phyloP scores from a whole-genome alignment of 1,140 invertebrate genomes.

The Oreohelix idahoensis region DNA sequence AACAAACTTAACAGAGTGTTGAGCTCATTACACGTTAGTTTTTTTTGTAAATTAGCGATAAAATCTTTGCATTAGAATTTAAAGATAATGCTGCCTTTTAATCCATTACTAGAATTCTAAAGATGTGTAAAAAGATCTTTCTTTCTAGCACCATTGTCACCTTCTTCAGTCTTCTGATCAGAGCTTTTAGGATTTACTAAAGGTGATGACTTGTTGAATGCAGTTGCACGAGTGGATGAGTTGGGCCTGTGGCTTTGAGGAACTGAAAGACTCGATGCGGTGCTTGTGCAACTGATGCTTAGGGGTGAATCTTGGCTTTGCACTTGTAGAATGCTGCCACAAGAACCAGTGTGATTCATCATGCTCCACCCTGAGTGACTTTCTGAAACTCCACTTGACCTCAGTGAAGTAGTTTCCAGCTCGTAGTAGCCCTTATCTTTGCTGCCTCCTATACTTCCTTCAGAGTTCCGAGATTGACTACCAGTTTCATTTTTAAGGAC shows the following conservation, averaged over 20 bases:
- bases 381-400: not conserved
- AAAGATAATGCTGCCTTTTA: no score
- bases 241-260: not conserved
- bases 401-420: not conserved
- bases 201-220: not conserved
- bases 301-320: not conserved
- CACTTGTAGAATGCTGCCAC: not conserved
- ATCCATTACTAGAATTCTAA: no score
- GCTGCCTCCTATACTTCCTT: not conserved
- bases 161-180: not conserved
- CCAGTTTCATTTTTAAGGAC: no score
- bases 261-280: not conserved
- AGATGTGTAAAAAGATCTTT: no score
- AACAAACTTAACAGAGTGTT: no score
- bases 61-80: no score
- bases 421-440: not conserved
- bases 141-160: no score
- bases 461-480: not conserved
- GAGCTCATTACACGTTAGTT: no score
- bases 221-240: not conserved
- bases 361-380: not conserved
- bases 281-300: not conserved
- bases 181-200: not conserved
- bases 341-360: not conserved
- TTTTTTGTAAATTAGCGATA: no score